phyloP scores from a whole-genome alignment of 2,888 invertebrate species.

The Cordylochernes scorpioides region DNA sequence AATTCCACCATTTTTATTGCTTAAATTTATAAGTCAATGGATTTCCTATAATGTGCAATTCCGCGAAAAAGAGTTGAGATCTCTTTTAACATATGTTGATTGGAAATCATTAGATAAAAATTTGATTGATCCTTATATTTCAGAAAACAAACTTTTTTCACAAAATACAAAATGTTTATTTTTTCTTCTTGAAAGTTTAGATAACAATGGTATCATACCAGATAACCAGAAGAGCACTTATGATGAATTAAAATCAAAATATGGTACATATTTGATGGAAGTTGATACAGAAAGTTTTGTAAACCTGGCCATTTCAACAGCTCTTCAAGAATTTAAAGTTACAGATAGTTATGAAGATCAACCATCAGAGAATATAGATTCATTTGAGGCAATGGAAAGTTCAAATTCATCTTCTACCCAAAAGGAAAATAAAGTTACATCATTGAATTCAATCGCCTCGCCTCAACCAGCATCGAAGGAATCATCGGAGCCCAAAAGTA shows the following conservation, averaged over 20 bases:
- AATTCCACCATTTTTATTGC: slow-evolving; percentile 20
- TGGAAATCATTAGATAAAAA: slow-evolving; percentile 9
- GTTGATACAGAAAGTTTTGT: slow-evolving; percentile 18
- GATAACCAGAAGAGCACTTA: slow-evolving; percentile 4
- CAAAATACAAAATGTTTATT: slow-evolving; percentile 32
- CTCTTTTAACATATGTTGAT: slow-evolving; percentile 7
- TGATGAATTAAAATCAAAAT: slow-evolving; percentile 7
- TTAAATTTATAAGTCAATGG: slow-evolving; percentile 30
- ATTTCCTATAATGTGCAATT: slow-evolving; percentile 25
- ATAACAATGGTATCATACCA: slow-evolving; percentile 17
- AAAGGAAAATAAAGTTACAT: slow-evolving; percentile 8
- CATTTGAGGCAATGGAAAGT: too few species aligned
- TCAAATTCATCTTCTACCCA: slow-evolving; percentile 1
- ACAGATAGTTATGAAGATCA: too few species aligned
- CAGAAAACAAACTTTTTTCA: slow-evolving; percentile 30
- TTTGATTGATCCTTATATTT: slow-evolving; percentile 24
- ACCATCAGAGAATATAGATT: too few species aligned
- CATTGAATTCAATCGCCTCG: too few species aligned
- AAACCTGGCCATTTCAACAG: slow-evolving; percentile 20
- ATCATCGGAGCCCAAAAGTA: too few species aligned
- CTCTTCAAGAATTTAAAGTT: slow-evolving; percentile 19
- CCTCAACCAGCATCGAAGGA: too few species aligned
- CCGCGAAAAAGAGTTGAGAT: slow-evolving; percentile 30
- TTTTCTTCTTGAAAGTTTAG: slow-evolving; percentile 27
- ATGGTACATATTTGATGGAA: slow-evolving; percentile 6